Evolutionary conservation across 2,888 invertebrate genomes (phyloP).

Genomic region (Scelioninae gen. 2): DNA sequence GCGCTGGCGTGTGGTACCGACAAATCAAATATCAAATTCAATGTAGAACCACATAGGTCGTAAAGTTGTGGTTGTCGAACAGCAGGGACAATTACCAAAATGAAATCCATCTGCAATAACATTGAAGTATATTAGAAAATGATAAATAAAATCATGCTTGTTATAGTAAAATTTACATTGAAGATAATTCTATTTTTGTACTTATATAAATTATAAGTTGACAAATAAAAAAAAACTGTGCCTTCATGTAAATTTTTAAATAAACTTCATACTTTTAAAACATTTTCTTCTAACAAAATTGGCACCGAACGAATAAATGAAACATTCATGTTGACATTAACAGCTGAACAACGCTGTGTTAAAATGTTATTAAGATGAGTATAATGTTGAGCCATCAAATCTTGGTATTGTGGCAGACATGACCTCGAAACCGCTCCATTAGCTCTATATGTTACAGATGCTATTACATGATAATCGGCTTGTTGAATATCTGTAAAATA

Average conservation of each 20-base stretch:
- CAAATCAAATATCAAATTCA: constrained; percentile 94
- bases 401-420: constrained; percentile 90
- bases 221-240: neutral
- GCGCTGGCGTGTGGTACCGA: constrained; percentile 94
- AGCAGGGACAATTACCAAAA: constrained; percentile 90
- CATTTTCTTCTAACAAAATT: constrained; percentile 88
- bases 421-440: constrained; percentile 91
- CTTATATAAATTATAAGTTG: no score
- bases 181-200: no score
- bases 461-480: constrained; percentile 94
- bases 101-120: constrained; percentile 84
- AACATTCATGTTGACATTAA: constrained; percentile 96
- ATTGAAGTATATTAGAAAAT: constrained; percentile 1
- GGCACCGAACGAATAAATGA: constrained; percentile 90
- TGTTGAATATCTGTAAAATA: constrained; percentile 86
- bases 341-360: constrained; percentile 94
- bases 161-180: no score
- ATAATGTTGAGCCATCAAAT: constrained; percentile 88
- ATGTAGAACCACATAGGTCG: constrained; percentile 94
- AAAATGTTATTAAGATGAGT: constrained; percentile 86
- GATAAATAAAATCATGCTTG: no score
- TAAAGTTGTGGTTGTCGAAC: constrained; percentile 94
- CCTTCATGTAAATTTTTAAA: neutral
- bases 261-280: constrained; percentile 80
- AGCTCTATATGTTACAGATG: constrained; percentile 90